These are phyloP conservation scores for Lasioglossum baleicum DNA, from an alignment of 1,140 invertebrate genomes.

Conservation along the genomic window DNA sequence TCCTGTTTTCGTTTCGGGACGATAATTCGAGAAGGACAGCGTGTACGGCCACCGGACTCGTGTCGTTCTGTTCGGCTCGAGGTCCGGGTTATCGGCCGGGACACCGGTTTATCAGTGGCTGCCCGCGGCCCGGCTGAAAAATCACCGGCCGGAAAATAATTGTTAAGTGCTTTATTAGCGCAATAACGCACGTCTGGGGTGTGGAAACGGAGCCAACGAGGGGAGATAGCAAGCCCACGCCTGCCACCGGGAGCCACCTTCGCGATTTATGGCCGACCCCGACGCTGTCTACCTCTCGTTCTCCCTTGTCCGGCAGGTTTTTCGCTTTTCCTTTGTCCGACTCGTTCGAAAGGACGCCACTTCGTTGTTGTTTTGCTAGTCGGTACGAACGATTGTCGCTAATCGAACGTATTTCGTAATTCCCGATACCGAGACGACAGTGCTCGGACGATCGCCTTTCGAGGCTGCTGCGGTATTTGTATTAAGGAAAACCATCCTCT, in stretches of 20 bases:
- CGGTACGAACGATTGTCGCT: background rate
- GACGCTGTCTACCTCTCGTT: background rate
- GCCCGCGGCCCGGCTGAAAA: conserved; percentile 53
- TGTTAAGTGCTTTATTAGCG: conserved; percentile 66
- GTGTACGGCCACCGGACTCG: background rate
- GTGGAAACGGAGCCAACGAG: conserved; percentile 43
- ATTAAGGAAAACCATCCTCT: too few species aligned
- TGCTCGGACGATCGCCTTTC: too few species aligned
- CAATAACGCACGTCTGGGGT: conserved; percentile 51
- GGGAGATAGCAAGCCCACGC: conserved; percentile 47
- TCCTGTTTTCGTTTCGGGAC: conserved; percentile 54
- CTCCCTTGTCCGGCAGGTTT: too few species aligned
- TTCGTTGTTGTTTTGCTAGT: background rate
- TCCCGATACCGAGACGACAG: too few species aligned
- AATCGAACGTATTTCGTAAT: background rate
- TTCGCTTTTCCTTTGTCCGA: too few species aligned
- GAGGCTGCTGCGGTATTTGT: too few species aligned
- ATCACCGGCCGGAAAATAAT: conserved; percentile 66
- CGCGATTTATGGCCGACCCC: conserved; percentile 34
- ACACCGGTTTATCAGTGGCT: conserved; percentile 55
- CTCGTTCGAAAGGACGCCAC: too few species aligned
- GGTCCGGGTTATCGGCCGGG: conserved; percentile 51
- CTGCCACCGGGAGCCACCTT: conserved; percentile 1
- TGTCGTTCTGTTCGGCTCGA: background rate
- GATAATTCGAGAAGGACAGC: conserved; percentile 49